Conservation (phyloP, 1,140 invertebrate genomes). For the Pseudomyrmex flavicornis region DNA sequence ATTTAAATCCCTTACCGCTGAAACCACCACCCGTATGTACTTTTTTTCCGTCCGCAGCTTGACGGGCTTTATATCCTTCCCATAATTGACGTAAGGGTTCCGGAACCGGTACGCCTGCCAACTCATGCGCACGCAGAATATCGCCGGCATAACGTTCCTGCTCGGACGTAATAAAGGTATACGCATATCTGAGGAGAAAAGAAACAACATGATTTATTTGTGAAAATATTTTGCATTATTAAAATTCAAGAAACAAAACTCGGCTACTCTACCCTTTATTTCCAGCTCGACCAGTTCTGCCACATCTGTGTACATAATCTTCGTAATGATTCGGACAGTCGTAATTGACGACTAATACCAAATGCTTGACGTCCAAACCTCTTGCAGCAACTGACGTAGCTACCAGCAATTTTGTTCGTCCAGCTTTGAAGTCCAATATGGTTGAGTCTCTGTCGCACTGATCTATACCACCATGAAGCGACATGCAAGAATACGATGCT, state of each 20-base stretch:
- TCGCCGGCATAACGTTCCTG: conserved; percentile 97
- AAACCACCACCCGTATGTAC: conserved; percentile 97
- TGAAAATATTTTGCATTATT: conserved; percentile 3
- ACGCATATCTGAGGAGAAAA: conserved; percentile 88
- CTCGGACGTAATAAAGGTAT: conserved; percentile 98
- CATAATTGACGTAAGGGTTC: conserved; percentile 92
- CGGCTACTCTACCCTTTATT: conserved; percentile 92
- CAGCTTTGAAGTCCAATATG: conserved; percentile 98
- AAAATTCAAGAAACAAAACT: background rate
- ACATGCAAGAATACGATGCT: conserved; percentile 97
- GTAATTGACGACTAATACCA: conserved; percentile 99
- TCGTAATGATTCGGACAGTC: conserved; percentile 99
- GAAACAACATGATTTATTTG: conserved; percentile 1
- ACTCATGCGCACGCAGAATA: conserved; percentile 95
- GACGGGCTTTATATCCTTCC: conserved; percentile 95
- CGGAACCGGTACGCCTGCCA: conserved; percentile 92
- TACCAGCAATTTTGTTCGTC: conserved; percentile 93
- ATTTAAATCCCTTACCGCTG: conserved; percentile 99
- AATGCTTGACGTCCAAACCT: conserved; percentile 98
- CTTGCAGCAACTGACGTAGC: conserved; percentile 98
- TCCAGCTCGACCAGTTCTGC: conserved; percentile 96
- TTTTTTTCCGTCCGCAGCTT: conserved; percentile 96
- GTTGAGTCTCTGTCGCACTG: conserved; percentile 99
- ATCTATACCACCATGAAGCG: conserved; percentile 99
- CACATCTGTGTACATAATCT: conserved; percentile 99